phyloP scores from a whole-genome alignment of 1,140 invertebrate species.

The Drosophila seguyi region DNA sequence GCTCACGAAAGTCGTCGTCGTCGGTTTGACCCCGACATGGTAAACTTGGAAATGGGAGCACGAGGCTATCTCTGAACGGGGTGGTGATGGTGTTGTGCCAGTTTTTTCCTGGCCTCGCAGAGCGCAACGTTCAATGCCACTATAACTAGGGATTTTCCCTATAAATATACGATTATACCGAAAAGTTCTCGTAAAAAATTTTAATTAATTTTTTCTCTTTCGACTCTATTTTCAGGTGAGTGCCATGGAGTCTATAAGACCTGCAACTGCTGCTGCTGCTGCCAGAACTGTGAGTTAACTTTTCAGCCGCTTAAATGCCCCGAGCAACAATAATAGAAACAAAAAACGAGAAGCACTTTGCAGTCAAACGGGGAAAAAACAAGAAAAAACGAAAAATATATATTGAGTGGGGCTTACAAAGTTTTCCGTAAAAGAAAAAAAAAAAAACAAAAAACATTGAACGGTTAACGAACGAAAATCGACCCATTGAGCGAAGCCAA shows the following conservation, averaged over 20 bases:
- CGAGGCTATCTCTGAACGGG: conserved; percentile 63
- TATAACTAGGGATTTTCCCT: not conserved
- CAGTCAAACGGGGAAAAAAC: conserved; percentile 17
- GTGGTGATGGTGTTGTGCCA: conserved; percentile 43
- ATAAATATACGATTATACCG: not conserved
- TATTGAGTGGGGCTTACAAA: conserved; percentile 43
- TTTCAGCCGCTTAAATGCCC: conserved; percentile 44
- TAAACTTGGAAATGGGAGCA: conserved; percentile 80
- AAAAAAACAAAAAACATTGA: conserved; percentile 70
- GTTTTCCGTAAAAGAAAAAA: conserved; percentile 61
- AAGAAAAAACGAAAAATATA: conserved; percentile 24
- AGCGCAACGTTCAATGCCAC: conserved; percentile 55
- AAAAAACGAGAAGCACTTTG: conserved; percentile 31
- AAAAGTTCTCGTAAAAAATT: conserved; percentile 18
- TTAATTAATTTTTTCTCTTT: conserved; percentile 43
- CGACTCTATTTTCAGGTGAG: conserved; percentile 61
- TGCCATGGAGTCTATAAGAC: conserved; percentile 43
- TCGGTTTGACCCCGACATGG: conserved; percentile 82
- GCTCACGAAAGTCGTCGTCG: conserved; percentile 68
- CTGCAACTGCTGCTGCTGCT: conserved; percentile 1
- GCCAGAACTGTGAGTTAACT: conserved; percentile 66
- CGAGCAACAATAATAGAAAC: conserved; percentile 35
- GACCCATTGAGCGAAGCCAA: conserved; percentile 57
- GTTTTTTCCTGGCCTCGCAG: conserved; percentile 37
- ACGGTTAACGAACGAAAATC: conserved; percentile 71